Evolutionary conservation across 1,140 invertebrate species (phyloP).

Genomic region (Psilanteris sp.): DNA sequence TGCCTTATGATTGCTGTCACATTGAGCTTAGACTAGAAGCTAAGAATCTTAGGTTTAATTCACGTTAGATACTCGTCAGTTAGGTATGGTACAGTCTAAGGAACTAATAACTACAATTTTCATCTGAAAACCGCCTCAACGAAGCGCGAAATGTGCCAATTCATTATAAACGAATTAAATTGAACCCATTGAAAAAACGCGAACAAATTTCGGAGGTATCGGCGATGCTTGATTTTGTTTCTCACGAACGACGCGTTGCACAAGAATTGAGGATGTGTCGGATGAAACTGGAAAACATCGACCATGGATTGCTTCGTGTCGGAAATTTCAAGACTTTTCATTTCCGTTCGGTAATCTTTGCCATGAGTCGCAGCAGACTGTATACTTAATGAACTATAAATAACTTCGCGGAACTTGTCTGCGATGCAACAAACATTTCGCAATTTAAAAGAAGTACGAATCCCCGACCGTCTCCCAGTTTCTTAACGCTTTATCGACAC

Average conservation of each 20-base stretch:
- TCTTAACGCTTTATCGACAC: constrained; percentile 67
- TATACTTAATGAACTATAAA: constrained; percentile 9
- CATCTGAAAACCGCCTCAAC: constrained; percentile 27
- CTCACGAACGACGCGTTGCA: constrained; percentile 7
- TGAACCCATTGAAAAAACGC: not conserved
- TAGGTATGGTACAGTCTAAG: constrained; percentile 66
- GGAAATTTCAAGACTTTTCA: constrained; percentile 34
- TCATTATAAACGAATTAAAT: too few relatives aligned
- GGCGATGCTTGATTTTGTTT: constrained; percentile 23
- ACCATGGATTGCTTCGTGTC: constrained; percentile 2
- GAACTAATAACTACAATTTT: constrained; percentile 65
- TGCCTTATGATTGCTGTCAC: constrained; percentile 76
- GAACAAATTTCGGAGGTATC: too few relatives aligned
- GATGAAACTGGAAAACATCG: constrained; percentile 23
- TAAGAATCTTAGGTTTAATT: constrained; percentile 63
- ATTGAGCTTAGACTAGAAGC: constrained; percentile 75
- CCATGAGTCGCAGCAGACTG: not conserved
- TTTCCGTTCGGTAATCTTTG: constrained; percentile 31
- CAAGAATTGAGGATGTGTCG: constrained; percentile 15
- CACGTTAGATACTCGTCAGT: constrained; percentile 65
- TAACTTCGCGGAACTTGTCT: constrained; percentile 13
- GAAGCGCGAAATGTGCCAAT: constrained; percentile 11
- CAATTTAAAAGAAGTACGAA: constrained; percentile 13
- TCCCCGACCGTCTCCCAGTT: constrained; percentile 9
- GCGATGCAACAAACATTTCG: constrained; percentile 5